Conservation (phyloP, 2,797 vertebrate species). For the Emydoidea blandingii region DNA sequence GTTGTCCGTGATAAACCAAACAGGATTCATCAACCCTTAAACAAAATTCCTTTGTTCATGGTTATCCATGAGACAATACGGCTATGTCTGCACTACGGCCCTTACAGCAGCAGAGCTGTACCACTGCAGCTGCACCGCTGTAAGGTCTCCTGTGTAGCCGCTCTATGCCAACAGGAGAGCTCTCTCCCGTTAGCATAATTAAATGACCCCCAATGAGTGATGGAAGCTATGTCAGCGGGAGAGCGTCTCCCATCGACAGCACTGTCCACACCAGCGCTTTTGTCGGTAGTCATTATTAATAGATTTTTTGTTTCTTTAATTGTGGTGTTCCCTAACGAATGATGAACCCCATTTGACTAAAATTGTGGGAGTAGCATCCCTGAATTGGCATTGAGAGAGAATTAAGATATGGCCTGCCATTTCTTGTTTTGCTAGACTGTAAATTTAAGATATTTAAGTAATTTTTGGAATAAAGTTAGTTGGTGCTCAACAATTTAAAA, state of each 20-base stretch:
- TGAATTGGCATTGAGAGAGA: background rate
- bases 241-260: too few species aligned
- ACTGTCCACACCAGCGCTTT: too few species aligned
- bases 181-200: too few species aligned
- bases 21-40: background rate
- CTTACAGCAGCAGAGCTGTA: too few species aligned
- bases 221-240: too few species aligned
- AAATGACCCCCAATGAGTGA: too few species aligned
- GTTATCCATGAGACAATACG: background rate
- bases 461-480: background rate
- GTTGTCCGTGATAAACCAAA: background rate
- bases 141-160: too few species aligned
- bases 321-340: too few species aligned
- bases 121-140: too few species aligned
- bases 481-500: background rate
- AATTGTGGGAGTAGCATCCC: background rate
- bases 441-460: background rate
- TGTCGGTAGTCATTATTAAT: background rate
- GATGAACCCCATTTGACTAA: background rate
- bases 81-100: too few species aligned
- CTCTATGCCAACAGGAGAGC: too few species aligned
- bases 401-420: background rate
- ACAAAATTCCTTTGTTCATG: background rate
- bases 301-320: background rate
- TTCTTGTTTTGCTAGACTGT: background rate